Evolutionary conservation across 2,797 vertebrate species (phyloP).

Genomic region (Cirrhinus molitorella): DNA sequence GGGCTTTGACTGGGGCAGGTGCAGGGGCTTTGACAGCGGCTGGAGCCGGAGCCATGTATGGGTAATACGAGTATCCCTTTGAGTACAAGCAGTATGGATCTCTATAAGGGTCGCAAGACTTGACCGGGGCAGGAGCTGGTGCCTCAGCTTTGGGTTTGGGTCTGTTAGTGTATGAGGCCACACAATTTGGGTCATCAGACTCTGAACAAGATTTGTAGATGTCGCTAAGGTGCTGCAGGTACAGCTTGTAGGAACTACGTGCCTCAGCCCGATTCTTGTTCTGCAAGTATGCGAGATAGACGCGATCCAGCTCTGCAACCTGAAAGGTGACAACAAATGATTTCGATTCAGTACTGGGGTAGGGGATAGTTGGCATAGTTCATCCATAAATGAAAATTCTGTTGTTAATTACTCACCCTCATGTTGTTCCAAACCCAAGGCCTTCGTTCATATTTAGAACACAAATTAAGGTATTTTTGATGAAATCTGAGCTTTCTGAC

Average conservation of each 20-base stretch:
- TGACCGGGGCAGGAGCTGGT: constrained; percentile 75
- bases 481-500: neutral
- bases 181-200: constrained; percentile 77
- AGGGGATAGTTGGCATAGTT: no score
- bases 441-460: neutral
- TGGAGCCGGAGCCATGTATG: constrained; percentile 69
- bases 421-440: neutral
- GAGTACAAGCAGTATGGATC: constrained; percentile 79
- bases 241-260: constrained; percentile 79
- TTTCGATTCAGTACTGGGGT: neutral
- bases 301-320: constrained; percentile 81
- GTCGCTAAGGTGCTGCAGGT: constrained; percentile 79
- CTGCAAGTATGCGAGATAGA: constrained; percentile 84
- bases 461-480: neutral
- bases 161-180: constrained; percentile 72
- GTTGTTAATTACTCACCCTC: no score
- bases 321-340: constrained; percentile 24
- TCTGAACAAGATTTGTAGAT: constrained; percentile 83
- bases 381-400: no score
- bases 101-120: constrained; percentile 80
- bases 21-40: constrained; percentile 54
- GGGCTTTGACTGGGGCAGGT: constrained; percentile 65
- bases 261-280: constrained; percentile 83
- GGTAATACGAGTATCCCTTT: constrained; percentile 73
- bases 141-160: constrained; percentile 69